Percentiles rank a stretch among this genome's conserved stretches.
Conservation (phyloP, 35 echinoderm and acorn worm genomes). For the Amphiura filiformis region DNA sequence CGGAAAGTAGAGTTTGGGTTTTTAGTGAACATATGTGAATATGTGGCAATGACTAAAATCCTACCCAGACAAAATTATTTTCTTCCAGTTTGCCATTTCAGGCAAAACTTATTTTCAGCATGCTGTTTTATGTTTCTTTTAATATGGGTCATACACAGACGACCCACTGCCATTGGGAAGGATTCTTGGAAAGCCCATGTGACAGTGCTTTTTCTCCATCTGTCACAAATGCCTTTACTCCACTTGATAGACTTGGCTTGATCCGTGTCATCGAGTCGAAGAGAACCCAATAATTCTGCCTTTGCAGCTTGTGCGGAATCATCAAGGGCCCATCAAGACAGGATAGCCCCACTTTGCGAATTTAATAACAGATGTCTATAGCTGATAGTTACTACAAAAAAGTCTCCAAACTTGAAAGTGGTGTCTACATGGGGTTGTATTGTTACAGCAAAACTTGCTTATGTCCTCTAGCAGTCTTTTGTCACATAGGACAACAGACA, state of each 20-base stretch:
- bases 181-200: neutral
- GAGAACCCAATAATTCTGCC: neutral
- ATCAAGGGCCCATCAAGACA: neutral
- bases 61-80: too few species aligned
- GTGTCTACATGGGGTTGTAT: neutral
- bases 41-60: too few species aligned
- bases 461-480: neutral
- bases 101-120: too few species aligned
- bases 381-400: neutral
- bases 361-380: neutral
- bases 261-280: neutral
- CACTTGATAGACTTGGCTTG: neutral
- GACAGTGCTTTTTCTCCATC: neutral
- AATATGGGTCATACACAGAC: neutral
- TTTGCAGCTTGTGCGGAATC: neutral
- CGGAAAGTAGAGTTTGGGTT: too few species aligned
- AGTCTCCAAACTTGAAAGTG: neutral
- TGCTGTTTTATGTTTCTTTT: constrained; percentile 19
- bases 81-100: too few species aligned
- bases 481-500: neutral
- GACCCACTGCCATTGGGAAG: neutral
- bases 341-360: neutral
- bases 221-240: neutral
- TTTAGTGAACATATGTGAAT: too few species aligned
- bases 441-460: neutral